Conservation (phyloP, 1,140 invertebrate species). For the Branchinecta lynchi region DNA sequence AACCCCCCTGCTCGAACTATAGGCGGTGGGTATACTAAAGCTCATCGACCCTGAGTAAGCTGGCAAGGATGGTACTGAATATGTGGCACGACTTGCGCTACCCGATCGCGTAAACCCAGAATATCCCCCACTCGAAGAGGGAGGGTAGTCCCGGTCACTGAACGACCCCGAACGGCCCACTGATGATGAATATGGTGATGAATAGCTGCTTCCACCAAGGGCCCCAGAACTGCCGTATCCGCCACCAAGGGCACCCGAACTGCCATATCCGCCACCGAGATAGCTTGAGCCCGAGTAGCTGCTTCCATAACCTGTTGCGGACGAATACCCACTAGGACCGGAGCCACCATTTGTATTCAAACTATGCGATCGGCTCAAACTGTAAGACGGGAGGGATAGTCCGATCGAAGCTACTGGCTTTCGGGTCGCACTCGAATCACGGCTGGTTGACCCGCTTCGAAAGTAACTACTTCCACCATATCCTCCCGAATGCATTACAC, state of each 20-base stretch:
- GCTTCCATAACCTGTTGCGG: not conserved
- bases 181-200: not conserved
- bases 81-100: not conserved
- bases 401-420: not conserved
- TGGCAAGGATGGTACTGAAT: not conserved
- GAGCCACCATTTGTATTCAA: not conserved
- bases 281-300: not conserved
- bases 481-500: not conserved
- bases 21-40: not conserved
- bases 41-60: not conserved
- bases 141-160: not conserved
- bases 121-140: not conserved
- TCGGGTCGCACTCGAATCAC: not conserved
- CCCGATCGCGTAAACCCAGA: not conserved
- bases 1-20: not conserved
- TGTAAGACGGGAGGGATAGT: not conserved
- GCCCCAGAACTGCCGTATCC: too few species aligned
- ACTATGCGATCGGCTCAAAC: not conserved
- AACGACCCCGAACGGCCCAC: not conserved
- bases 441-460: not conserved
- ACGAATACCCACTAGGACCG: not conserved
- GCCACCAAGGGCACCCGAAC: too few species aligned
- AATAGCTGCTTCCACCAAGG: too few species aligned
- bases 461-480: not conserved
- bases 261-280: not conserved